phyloP scores from a whole-genome alignment of 1,140 invertebrate genomes.

The Palaemon carinicauda region DNA sequence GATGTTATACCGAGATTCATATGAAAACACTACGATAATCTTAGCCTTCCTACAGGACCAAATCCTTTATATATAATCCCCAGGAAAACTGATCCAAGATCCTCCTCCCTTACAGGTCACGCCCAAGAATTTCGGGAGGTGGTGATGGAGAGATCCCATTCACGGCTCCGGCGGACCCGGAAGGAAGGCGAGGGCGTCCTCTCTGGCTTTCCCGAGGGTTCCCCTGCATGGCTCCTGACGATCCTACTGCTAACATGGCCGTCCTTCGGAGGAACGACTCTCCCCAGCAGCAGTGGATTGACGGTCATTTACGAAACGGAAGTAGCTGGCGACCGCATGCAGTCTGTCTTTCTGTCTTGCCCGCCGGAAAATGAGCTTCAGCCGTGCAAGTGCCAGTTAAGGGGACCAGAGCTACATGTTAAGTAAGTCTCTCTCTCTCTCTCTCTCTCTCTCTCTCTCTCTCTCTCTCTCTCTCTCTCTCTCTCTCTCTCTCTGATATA shows the following conservation, averaged over 20 bases:
- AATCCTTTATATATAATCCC: too few relatives aligned
- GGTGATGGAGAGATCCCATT: background rate
- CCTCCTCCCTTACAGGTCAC: background rate
- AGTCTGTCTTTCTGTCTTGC: background rate
- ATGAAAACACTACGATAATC: too few relatives aligned
- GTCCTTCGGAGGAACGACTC: background rate
- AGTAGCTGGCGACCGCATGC: background rate
- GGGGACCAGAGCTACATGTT: background rate
- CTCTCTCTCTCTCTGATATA: too few relatives aligned
- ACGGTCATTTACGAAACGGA: background rate
- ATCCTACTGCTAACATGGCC: background rate
- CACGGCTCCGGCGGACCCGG: background rate
- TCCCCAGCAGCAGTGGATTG: background rate
- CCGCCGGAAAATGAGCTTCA: background rate
- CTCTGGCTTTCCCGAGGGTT: background rate
- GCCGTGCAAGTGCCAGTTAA: constrained; percentile 16
- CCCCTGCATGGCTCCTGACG: background rate
- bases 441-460: too few relatives aligned
- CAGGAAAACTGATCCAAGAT: background rate
- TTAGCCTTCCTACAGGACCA: too few relatives aligned
- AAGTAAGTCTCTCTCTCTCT: too few relatives aligned
- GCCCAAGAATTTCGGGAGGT: background rate
- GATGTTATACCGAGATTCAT: too few relatives aligned
- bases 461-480: too few relatives aligned
- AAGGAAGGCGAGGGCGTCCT: background rate